Base-by-base conservation (phyloP, 2,797 vertebrate genomes). In the Microctenopoma lineatum region DNA sequence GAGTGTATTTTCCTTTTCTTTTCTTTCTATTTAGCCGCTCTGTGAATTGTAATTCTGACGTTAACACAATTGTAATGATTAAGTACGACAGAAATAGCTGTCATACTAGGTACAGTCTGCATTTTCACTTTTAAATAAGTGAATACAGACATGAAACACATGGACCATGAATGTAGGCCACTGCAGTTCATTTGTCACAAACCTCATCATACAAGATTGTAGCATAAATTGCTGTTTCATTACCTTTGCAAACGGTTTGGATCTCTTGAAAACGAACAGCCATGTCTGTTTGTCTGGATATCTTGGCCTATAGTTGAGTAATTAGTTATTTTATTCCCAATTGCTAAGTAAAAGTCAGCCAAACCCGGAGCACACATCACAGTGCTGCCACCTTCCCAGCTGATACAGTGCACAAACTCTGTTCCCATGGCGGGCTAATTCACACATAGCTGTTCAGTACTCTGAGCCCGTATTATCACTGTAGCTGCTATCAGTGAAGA, bases 401-500 rank as follows among this genome's bases (percentile, higher is more conserved):
- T 66, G 41, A 66, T 38, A 54, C 38, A 12, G 15, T 6, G 3
- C 16, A 27, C n/a, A 16, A 61, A 36, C 15, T 39, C 34, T 59
- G 32, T 70, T 81, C 69, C 72, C 71, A 63, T 63, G 58, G 48
- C 16, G 12, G 14, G 18, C 51, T 53, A 50, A 72, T 58, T 39
- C 63, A 73, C 52, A 77, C 69, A 26, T 18, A 29, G 58, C 38
- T 39, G 16, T 44, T 50, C 13, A 50, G 36, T 41, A 25, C 75
- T 47, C 18, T 7, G 47, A 77, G 51, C 52, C 26, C 0, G 2
- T 74, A 50, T 65, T 57, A 80, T 83, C 80, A 78, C 83, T 76
- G 82, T 47, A 77, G 61, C 71, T 32, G 73, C 70, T 69, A 77
- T 77, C 67, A 16, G 64, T 58, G 59, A 75, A 68, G 70, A 77